These are phyloP conservation scores for Microctenopoma steveboyesi DNA, from an alignment of 2,797 vertebrate genomes.

Conservation along the genomic window DNA sequence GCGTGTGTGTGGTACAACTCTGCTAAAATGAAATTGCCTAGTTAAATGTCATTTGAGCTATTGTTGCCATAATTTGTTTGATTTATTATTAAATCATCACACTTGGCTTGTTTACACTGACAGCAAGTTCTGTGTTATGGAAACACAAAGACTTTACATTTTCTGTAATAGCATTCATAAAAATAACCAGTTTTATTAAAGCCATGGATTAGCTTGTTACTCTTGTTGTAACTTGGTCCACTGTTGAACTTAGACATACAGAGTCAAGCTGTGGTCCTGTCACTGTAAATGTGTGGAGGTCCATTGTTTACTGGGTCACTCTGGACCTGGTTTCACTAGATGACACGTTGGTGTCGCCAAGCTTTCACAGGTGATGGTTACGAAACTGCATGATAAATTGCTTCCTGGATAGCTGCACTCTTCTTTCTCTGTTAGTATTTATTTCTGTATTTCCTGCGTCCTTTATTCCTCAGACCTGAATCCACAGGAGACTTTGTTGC, in stretches of 20 bases:
- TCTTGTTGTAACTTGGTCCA: neutral
- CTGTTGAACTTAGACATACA: constrained; percentile 1
- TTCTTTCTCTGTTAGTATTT: constrained; percentile 8
- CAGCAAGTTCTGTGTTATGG: neutral
- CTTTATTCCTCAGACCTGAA: constrained; percentile 78
- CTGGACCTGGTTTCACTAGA: constrained; percentile 43
- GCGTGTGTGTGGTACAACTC: constrained; percentile 31
- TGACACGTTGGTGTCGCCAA: constrained; percentile 42
- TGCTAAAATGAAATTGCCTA: constrained; percentile 37
- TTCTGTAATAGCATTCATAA: constrained; percentile 6
- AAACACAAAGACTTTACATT: constrained; percentile 1
- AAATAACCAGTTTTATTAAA: neutral
- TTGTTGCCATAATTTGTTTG: constrained; percentile 25
- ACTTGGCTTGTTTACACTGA: constrained; percentile 13
- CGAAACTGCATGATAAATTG: constrained; percentile 14
- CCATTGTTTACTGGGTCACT: constrained; percentile 23
- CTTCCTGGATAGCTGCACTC: neutral
- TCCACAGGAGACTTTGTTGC: constrained; percentile 93
- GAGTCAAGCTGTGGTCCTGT: constrained; percentile 23
- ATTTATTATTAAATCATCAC: constrained; percentile 15
- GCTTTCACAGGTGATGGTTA: constrained; percentile 44
- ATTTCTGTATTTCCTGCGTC: constrained; percentile 18
- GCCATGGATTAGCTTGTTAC: neutral
- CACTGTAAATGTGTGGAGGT: constrained; percentile 36
- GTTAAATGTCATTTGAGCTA: constrained; percentile 33